Conservation (phyloP, 2,113 vertebrate species). For the Synodontis membranacea region DNA sequence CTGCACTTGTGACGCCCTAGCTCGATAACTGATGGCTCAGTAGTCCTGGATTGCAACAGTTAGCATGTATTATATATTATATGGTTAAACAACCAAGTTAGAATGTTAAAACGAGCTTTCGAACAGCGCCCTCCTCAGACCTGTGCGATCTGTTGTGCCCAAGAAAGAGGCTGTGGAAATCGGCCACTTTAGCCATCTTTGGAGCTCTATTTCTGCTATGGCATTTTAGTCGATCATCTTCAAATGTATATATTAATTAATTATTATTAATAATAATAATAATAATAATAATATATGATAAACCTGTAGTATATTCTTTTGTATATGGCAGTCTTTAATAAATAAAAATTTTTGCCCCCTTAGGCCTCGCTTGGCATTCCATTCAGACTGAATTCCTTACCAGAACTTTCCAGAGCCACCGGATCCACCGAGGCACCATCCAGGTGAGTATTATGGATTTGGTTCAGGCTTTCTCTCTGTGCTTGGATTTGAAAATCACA, state of each 20-base stretch:
- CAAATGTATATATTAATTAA: neutral
- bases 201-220: neutral
- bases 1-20: neutral
- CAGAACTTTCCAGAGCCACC: neutral
- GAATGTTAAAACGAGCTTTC: neutral
- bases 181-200: neutral
- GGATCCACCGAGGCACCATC: neutral
- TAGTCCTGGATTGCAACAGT: neutral
- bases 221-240: neutral
- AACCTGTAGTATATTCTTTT: neutral
- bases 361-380: neutral
- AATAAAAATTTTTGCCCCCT: too few species aligned
- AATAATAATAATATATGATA: neutral
- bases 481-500: neutral
- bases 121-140: neutral
- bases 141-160: neutral
- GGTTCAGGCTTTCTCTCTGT: neutral
- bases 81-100: neutral
- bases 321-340: neutral
- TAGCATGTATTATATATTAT: neutral
- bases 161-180: neutral
- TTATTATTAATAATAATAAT: too few species aligned
- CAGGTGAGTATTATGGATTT: neutral
- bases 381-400: neutral
- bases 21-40: neutral